phyloP scores from a whole-genome alignment of 2,888 invertebrate genomes.

The Apodemia zela region DNA sequence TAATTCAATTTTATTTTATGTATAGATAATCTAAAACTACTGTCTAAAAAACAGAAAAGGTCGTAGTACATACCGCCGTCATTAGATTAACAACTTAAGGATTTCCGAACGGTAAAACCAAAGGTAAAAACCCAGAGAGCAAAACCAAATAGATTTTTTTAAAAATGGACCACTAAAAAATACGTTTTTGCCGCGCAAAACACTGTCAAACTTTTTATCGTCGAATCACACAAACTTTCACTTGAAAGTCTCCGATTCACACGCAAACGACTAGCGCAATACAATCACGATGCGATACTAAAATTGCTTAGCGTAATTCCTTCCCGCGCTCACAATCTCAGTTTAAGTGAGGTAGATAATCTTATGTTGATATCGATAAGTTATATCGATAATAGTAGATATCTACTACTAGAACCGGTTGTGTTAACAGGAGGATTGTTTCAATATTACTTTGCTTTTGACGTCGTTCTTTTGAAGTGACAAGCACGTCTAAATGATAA shows the following conservation, averaged over 20 bases:
- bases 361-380: constrained; percentile 20
- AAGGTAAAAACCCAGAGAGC: neutral
- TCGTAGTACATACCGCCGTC: neutral
- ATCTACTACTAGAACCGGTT: too few species aligned
- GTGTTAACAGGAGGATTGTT: too few species aligned
- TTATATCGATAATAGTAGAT: neutral
- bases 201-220: neutral
- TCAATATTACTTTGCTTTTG: too few species aligned
- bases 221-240: constrained; percentile 12
- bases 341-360: constrained; percentile 34
- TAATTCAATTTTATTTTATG: too few species aligned
- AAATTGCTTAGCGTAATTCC: constrained; percentile 25
- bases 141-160: neutral
- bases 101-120: constrained; percentile 9
- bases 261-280: constrained; percentile 33
- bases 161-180: neutral
- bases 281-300: constrained; percentile 38
- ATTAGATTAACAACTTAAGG: neutral
- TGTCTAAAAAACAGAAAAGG: too few species aligned
- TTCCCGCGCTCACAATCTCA: constrained; percentile 23
- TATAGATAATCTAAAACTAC: too few species aligned
- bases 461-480: too few species aligned
- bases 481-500: too few species aligned
- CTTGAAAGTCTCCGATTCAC: constrained; percentile 15
- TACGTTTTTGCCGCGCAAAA: neutral